Evolutionary conservation across 1,140 invertebrate species (phyloP), one percentile per base, ranked within the genome.

Genomic region (Drosophila murphyi): DNA sequence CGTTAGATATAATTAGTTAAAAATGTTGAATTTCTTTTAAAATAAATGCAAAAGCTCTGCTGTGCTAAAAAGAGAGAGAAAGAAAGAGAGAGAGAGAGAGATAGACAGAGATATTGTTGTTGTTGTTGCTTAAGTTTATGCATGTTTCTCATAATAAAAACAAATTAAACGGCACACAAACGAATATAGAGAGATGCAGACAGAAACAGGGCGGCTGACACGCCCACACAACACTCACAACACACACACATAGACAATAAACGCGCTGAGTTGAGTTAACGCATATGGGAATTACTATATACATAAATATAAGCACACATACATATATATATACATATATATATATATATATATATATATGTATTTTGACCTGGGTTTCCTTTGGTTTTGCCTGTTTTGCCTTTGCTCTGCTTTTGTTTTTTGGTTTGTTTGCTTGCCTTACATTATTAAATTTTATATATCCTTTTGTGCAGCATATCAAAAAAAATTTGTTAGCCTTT

Each of bases 371-470:
- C 45, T 29, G 37, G 20, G 47, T 60, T 68, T 68, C 39, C 45
- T 68, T 75, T 65, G 51, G 54, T 62, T 59, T 59, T 59, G 48
- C 4, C 34, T 51, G 51, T 62, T 61, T 65, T 62, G 50, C 61
- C 50, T 60, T 64, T 60, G 43, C 5, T 43, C 0, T 62, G 70
- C 47, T 57, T 54, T 6, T 28, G 56, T 45, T 47, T 63, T 54
- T 54, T 67, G 6, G 39, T 47, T 43, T 2, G 32, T 41, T 45
- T 52, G 50, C 59, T 60, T 62, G 64, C 76, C 68, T 74, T 83
- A 68, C 67, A 88, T 88, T 83, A 87, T 87, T 87, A 87, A 88
- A 87, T 88, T 88, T 83, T 62, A 80, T 77, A 79, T 77, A 63
- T 72, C 67, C 59, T 80, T 78, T 69, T 72, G 68, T 70, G 60